Evolutionary conservation across 2,888 invertebrate genomes (phyloP).

Genomic region (Hecatera dysodea): DNA sequence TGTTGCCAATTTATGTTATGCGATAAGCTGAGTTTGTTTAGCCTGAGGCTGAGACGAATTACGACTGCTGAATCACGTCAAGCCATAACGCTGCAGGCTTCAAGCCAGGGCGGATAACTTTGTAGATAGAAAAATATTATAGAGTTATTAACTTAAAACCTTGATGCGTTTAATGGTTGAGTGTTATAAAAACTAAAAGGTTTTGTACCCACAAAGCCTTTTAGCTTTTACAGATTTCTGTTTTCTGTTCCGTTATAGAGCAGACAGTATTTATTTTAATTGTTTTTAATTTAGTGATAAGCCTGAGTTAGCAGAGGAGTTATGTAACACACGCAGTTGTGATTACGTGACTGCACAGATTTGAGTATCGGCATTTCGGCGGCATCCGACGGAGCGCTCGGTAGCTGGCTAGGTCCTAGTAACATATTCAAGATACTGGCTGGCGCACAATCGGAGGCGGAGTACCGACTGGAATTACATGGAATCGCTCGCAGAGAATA

Average conservation of each 20-base stretch:
- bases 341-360: conserved; percentile 36
- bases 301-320: neutral
- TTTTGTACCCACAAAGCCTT: neutral
- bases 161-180: conserved; percentile 31
- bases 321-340: conserved; percentile 9
- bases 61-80: conserved; percentile 80
- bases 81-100: conserved; percentile 73
- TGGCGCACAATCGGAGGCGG: conserved; percentile 80
- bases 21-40: conserved; percentile 90
- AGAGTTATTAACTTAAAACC: conserved; percentile 45
- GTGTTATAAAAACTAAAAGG: conserved; percentile 20
- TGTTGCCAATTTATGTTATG: conserved; percentile 90
- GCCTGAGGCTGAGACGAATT: conserved; percentile 83
- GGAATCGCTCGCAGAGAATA: conserved; percentile 85
- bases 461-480: conserved; percentile 85
- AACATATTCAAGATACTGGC: conserved; percentile 88
- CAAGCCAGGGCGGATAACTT: conserved; percentile 62
- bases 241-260: neutral
- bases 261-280: neutral
- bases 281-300: conserved; percentile 5
- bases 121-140: conserved; percentile 68
- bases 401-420: conserved; percentile 60
- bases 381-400: conserved; percentile 40
- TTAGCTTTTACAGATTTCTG: neutral
- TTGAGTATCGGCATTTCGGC: conserved; percentile 51